Evolutionary conservation across 2,888 invertebrate genomes (phyloP).

Genomic region (Pollenia labialis): DNA sequence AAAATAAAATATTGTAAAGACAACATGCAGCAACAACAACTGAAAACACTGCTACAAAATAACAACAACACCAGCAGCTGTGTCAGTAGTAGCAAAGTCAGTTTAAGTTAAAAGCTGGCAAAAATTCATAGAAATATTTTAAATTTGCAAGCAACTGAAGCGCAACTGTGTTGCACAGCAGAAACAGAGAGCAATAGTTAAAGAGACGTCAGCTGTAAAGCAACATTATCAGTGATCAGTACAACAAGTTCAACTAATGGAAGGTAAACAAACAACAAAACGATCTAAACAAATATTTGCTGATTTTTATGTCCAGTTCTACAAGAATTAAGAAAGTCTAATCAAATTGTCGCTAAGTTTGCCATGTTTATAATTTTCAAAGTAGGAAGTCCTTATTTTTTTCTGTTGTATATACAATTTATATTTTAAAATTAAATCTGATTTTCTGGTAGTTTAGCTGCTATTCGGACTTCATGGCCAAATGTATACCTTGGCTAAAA

Average conservation of each 20-base stretch:
- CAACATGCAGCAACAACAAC: slow-evolving; percentile 22
- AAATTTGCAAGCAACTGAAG: background rate
- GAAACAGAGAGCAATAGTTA: background rate
- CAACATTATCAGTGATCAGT: slow-evolving; percentile 53
- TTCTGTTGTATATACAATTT: too few relatives aligned
- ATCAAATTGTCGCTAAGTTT: background rate
- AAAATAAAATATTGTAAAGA: slow-evolving; percentile 53
- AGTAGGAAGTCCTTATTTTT: too few relatives aligned
- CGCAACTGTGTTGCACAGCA: background rate
- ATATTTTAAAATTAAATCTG: too few relatives aligned
- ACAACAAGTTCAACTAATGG: slow-evolving; percentile 54
- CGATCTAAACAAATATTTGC: slow-evolving; percentile 45
- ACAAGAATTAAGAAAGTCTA: background rate
- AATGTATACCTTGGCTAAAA: too few relatives aligned
- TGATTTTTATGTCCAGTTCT: slow-evolving; percentile 6
- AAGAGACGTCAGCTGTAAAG: background rate
- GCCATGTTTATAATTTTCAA: too few relatives aligned
- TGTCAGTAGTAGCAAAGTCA: slow-evolving; percentile 1
- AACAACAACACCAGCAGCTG: slow-evolving; percentile 11
- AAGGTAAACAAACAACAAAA: slow-evolving; percentile 44
- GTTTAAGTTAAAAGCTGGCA: slow-evolving; percentile 2
- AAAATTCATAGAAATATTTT: background rate
- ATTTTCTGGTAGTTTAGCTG: too few relatives aligned
- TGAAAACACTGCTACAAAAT: background rate
- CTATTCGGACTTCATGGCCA: too few relatives aligned